Conservation (phyloP, 2,888 invertebrate species). For the Epirrita christyi region DNA sequence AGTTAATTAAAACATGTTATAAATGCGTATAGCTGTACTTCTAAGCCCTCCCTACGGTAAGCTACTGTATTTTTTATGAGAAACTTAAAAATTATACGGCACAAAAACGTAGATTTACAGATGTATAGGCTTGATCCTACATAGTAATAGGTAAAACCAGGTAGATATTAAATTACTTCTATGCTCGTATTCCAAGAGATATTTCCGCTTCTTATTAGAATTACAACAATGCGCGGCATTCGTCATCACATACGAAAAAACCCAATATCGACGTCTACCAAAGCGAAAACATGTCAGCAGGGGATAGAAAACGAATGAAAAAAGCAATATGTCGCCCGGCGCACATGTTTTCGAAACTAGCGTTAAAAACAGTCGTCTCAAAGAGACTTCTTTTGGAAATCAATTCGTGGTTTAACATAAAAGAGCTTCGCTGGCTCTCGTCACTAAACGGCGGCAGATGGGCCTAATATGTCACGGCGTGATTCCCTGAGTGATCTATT, state of each 20-base stretch:
- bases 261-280: conserved; percentile 64
- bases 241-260: conserved; percentile 58
- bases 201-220: conserved; percentile 48
- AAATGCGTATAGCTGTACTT: too few species aligned
- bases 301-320: conserved; percentile 69
- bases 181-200: conserved; percentile 7
- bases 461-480: conserved; percentile 66
- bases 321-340: conserved; percentile 72
- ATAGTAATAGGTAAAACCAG: too few species aligned
- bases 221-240: conserved; percentile 54
- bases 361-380: conserved; percentile 66
- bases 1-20: too few species aligned
- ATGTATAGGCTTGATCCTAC: too few species aligned
- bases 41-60: too few species aligned
- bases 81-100: too few species aligned
- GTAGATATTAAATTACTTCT: too few species aligned
- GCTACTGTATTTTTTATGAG: too few species aligned
- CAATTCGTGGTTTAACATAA: conserved; percentile 74
- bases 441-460: conserved; percentile 60
- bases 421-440: conserved; percentile 62
- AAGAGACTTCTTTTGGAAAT: conserved; percentile 63
- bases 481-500: conserved; percentile 55
- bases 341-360: conserved; percentile 68
- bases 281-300: conserved; percentile 62
- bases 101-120: too few species aligned